Conservation (phyloP, 2,888 invertebrate species). For the Xanthostigma xanthostigma region DNA sequence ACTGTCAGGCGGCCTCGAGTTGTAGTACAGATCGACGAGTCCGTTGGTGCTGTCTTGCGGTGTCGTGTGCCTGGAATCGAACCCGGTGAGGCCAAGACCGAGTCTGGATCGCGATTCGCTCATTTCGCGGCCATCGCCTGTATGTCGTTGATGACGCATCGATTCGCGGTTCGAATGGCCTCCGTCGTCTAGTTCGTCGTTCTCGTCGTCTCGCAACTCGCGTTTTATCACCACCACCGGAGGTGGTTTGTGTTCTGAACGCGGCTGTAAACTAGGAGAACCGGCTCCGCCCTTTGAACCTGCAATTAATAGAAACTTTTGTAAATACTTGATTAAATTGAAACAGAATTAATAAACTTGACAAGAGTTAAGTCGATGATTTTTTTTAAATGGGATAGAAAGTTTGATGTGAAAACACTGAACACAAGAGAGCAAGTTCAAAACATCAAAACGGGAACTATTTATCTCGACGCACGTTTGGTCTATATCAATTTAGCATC, state of each 20-base stretch:
- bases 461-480: no score
- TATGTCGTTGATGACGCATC: constrained; percentile 33
- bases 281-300: constrained; percentile 28
- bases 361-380: no score
- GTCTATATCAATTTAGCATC: no score
- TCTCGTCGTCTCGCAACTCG: constrained; percentile 71
- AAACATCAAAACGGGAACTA: no score
- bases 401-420: no score
- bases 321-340: no score
- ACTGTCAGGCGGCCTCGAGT: constrained; percentile 52
- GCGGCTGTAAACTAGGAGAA: constrained; percentile 43
- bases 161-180: constrained; percentile 21
- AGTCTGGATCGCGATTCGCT: constrained; percentile 58
- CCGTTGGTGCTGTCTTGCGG: constrained; percentile 43
- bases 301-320: neutral
- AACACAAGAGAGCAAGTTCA: no score
- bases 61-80: constrained; percentile 40
- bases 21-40: constrained; percentile 62
- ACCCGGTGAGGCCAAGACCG: constrained; percentile 51
- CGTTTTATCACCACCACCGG: constrained; percentile 85
- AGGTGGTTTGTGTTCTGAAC: constrained; percentile 71
- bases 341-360: no score
- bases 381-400: no score
- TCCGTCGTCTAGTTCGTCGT: constrained; percentile 34
- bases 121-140: constrained; percentile 69